A percentile compares a stretch with the other conserved stretches of the same genome.
Conservation (phyloP, 2,888 invertebrate species). For the Crepidodera aurea region DNA sequence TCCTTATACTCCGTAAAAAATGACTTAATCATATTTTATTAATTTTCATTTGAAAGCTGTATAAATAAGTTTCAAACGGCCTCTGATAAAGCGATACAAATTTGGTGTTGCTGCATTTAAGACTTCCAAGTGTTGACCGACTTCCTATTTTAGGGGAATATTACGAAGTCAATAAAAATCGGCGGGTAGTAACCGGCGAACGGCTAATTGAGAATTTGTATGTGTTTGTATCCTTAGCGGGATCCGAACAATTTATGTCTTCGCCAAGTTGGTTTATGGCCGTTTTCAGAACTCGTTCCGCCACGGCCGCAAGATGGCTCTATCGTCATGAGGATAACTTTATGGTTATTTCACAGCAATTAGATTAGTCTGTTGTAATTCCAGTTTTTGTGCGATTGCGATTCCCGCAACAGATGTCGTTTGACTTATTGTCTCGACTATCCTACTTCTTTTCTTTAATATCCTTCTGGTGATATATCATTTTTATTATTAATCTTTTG, state of each 20-base stretch:
- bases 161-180: conserved; percentile 41
- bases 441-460: conserved; percentile 44
- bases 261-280: conserved; percentile 61
- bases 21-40: no score
- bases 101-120: conserved; percentile 27
- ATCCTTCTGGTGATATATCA: conserved; percentile 44
- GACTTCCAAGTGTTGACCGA: conserved; percentile 25
- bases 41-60: no score
- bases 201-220: conserved; percentile 61
- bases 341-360: conserved; percentile 62
- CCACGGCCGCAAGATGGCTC: conserved; percentile 62
- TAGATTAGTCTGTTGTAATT: conserved; percentile 61
- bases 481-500: conserved; percentile 43
- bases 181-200: conserved; percentile 34
- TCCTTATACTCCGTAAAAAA: no score
- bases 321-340: conserved; percentile 61
- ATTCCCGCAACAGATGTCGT: conserved; percentile 59
- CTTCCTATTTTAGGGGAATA: conserved; percentile 37
- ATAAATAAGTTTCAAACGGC: no score
- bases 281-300: conserved; percentile 60
- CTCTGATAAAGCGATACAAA: conserved; percentile 16
- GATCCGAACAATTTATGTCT: conserved; percentile 57
- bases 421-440: conserved; percentile 56
- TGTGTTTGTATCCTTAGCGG: conserved; percentile 58
- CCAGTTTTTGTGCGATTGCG: conserved; percentile 57